Conservation (phyloP, 1,140 invertebrate genomes). For the Vollenhovia emeryi region DNA sequence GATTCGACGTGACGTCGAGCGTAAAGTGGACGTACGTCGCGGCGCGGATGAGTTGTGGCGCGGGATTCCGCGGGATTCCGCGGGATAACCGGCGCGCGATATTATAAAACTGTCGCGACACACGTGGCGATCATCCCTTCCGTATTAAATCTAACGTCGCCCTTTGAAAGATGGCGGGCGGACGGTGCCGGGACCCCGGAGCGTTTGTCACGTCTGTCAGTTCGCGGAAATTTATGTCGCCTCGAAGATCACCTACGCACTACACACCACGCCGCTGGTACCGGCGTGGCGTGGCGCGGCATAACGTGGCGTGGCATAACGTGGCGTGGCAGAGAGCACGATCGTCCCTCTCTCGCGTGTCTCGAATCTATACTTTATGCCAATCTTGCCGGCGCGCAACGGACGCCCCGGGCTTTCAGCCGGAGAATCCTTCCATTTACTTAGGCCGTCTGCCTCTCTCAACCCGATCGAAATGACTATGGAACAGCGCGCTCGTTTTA, state of each 20-base stretch:
- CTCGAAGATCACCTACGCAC: conserved; percentile 54
- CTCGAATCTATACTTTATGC: conserved; percentile 37
- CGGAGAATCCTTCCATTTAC: conserved; percentile 32
- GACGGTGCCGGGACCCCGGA: conserved; percentile 12
- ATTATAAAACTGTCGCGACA: conserved; percentile 59
- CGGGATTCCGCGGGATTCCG: conserved; percentile 30
- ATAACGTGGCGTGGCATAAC: not conserved
- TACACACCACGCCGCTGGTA: not conserved
- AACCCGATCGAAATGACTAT: conserved; percentile 34
- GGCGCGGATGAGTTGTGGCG: conserved; percentile 36
- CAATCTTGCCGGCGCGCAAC: conserved; percentile 24
- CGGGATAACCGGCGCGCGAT: conserved; percentile 9
- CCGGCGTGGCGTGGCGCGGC: not conserved
- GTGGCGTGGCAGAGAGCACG: not conserved
- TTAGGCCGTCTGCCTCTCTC: not conserved
- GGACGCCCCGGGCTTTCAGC: not conserved
- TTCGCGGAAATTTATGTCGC: conserved; percentile 52
- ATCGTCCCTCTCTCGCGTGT: conserved; percentile 28
- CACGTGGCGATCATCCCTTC: conserved; percentile 26
- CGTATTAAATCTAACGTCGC: conserved; percentile 52
- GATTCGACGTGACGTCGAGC: conserved; percentile 26
- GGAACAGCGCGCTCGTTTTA: not conserved
- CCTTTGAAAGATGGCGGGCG: conserved; percentile 49
- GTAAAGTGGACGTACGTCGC: not conserved
- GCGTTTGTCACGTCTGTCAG: conserved; percentile 60